A percentile compares a stretch with the other conserved stretches of the same genome.
These are phyloP conservation scores for Anolis apletophallus DNA, from an alignment of 2,797 vertebrate species.

Conservation along the genomic window DNA sequence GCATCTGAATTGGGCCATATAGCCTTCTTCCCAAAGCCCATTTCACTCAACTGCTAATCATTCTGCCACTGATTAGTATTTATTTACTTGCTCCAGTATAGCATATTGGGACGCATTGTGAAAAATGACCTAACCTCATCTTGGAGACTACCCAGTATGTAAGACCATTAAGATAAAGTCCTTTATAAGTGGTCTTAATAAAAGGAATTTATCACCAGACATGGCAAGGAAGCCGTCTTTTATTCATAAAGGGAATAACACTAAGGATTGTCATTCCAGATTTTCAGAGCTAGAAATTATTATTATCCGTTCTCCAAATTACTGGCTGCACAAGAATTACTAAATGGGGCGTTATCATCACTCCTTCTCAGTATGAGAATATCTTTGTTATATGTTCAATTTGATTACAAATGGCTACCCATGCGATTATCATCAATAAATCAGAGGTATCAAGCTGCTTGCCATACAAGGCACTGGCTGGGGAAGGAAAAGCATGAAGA, in stretches of 20 bases:
- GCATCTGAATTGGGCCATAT: not conserved
- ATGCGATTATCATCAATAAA: conserved; percentile 82
- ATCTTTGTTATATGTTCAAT: conserved; percentile 77
- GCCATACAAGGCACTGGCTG: conserved; percentile 57
- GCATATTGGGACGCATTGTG: conserved; percentile 69
- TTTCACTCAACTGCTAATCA: conserved; percentile 58
- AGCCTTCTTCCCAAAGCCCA: conserved; percentile 36
- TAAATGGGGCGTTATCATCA: conserved; percentile 83
- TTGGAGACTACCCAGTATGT: conserved; percentile 75
- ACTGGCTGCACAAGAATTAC: conserved; percentile 82
- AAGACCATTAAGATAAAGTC: conserved; percentile 84
- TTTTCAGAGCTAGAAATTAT: conserved; percentile 82
- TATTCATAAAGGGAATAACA: conserved; percentile 79
- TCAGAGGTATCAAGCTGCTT: conserved; percentile 77
- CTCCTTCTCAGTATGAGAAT: conserved; percentile 80
- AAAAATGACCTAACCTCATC: conserved; percentile 74
- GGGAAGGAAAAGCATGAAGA: conserved; percentile 55
- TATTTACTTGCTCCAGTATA: conserved; percentile 73
- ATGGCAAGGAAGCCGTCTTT: conserved; percentile 78
- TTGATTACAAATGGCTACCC: conserved; percentile 84
- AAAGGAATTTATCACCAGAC: conserved; percentile 85
- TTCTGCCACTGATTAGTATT: conserved; percentile 64
- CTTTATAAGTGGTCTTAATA: conserved; percentile 81
- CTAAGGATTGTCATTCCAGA: conserved; percentile 77
- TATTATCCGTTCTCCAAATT: conserved; percentile 86